phyloP scores from a whole-genome alignment of 64 coral and sea anemone genomes.

The Montipora cactus region DNA sequence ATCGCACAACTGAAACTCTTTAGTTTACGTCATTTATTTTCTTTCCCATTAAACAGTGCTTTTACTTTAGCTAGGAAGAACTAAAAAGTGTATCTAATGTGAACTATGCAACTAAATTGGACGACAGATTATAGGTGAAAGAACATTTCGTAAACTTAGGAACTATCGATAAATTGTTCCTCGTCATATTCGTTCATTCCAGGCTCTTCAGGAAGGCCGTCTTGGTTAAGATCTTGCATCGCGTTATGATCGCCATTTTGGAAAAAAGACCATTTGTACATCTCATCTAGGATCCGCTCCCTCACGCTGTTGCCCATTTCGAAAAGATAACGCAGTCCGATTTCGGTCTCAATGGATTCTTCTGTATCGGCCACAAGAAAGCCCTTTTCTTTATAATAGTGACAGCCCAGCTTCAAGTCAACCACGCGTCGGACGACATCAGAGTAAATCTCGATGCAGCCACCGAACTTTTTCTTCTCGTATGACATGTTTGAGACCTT shows the following conservation, averaged over 20 bases:
- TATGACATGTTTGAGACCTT: slow-evolving; percentile 19
- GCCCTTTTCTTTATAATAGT: background rate
- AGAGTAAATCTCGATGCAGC: background rate
- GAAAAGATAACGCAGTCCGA: background rate
- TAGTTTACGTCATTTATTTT: too few species aligned
- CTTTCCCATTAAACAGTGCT: too few species aligned
- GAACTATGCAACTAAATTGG: too few species aligned
- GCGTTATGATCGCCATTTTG: background rate
- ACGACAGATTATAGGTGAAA: background rate
- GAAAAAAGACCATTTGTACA: slow-evolving; percentile 20
- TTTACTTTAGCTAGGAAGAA: background rate
- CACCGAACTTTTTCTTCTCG: slow-evolving; percentile 8
- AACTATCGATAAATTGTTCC: background rate
- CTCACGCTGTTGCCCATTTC: background rate
- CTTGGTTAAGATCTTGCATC: background rate
- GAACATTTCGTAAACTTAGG: background rate
- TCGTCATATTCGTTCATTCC: background rate
- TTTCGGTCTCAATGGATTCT: background rate
- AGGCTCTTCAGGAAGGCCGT: background rate
- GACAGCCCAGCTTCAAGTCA: slow-evolving; percentile 21
- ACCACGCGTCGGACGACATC: background rate
- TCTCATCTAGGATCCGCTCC: background rate
- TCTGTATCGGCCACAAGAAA: background rate
- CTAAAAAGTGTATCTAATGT: background rate
- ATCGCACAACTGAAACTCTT: too few species aligned